phyloP scores from a whole-genome alignment of 2,888 invertebrate genomes.

The Anoncus sp. region DNA sequence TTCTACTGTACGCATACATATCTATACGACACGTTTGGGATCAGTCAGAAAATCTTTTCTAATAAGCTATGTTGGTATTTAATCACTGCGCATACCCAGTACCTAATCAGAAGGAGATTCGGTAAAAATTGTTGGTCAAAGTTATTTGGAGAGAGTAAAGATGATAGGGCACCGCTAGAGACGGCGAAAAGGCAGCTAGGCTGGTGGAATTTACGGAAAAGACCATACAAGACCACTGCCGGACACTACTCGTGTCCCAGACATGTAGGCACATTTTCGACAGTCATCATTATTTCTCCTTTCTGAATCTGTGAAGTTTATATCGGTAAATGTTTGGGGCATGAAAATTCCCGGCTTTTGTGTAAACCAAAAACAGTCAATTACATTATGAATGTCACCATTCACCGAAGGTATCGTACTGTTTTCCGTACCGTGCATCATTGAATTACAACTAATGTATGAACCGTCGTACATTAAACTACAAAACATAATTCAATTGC shows the following conservation, averaged over 20 bases:
- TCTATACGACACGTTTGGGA: conserved; percentile 19
- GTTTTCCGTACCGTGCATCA: neutral
- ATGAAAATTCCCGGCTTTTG: no score
- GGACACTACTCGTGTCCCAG: conserved; percentile 8
- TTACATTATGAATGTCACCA: no score
- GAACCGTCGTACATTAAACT: conserved; percentile 15
- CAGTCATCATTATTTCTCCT: conserved; percentile 44
- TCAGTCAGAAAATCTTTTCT: conserved; percentile 54
- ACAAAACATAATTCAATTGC: conserved; percentile 46
- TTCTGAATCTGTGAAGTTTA: neutral
- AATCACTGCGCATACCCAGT: conserved; percentile 30
- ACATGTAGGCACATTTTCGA: no score
- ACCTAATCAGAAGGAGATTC: conserved; percentile 59
- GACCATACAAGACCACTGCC: conserved; percentile 43
- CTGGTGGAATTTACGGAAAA: conserved; percentile 46
- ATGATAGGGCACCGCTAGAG: conserved; percentile 20
- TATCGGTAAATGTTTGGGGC: neutral
- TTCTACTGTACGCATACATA: conserved; percentile 2
- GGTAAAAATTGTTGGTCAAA: conserved; percentile 53
- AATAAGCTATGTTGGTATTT: conserved; percentile 52
- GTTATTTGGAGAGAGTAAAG: conserved; percentile 48
- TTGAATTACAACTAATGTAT: conserved; percentile 20
- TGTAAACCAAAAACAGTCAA: no score
- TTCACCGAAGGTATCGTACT: no score
- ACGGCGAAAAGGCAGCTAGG: conserved; percentile 12